These are phyloP conservation scores for Diabrotica virgifera DNA, from an alignment of 1,140 invertebrate species.

Conservation along the genomic window DNA sequence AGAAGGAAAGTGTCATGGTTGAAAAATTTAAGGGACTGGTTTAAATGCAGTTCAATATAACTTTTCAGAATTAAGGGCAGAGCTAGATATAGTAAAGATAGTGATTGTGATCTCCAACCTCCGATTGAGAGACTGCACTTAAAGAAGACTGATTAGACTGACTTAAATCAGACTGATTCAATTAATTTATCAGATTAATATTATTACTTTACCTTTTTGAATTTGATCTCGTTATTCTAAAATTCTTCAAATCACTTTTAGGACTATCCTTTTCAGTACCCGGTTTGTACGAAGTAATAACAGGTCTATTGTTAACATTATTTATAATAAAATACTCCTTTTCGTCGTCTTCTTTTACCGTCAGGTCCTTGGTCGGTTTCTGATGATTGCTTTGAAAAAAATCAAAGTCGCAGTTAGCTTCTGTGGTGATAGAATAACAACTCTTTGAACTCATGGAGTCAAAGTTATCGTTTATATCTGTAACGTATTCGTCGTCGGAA, in stretches of 20 bases:
- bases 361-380: slow-evolving; percentile 33
- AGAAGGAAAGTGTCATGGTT: no score
- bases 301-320: slow-evolving; percentile 9
- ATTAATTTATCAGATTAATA: background rate
- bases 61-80: no score
- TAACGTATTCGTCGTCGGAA: slow-evolving; percentile 46
- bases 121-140: no score
- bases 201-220: slow-evolving; percentile 33
- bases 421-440: slow-evolving; percentile 61
- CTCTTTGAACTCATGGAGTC: slow-evolving; percentile 56
- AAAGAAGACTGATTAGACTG: no score
- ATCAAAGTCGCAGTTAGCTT: slow-evolving; percentile 66
- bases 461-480: slow-evolving; percentile 52
- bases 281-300: slow-evolving; percentile 12
- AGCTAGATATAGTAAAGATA: no score
- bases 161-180: no score
- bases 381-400: slow-evolving; percentile 53
- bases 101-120: no score
- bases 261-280: slow-evolving; percentile 1
- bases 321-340: slow-evolving; percentile 5
- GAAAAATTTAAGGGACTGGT: no score
- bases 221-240: slow-evolving; percentile 39
- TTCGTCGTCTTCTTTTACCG: slow-evolving; percentile 7
- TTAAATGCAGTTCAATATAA: no score
- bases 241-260: slow-evolving; percentile 22